A percentile compares a stretch with the other conserved stretches of the same genome.
Conservation (phyloP, 2,888 invertebrate genomes). For the Watsonalla cultraria region DNA sequence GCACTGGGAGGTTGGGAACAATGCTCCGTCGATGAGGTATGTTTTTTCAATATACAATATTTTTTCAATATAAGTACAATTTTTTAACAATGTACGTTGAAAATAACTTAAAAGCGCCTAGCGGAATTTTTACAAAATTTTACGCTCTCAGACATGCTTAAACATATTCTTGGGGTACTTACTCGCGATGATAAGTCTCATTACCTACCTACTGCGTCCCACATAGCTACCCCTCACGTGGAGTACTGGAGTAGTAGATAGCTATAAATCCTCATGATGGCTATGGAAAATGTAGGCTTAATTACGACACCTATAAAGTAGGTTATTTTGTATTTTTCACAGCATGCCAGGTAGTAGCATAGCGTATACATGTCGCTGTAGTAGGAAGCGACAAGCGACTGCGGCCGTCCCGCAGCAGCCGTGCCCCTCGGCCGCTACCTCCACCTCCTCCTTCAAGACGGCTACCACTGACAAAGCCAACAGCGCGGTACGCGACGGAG, state of each 20-base stretch:
- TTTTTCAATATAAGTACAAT: neutral
- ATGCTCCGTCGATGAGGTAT: constrained; percentile 22
- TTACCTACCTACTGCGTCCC: too few species aligned
- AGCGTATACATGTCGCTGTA: neutral
- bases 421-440: constrained; percentile 34
- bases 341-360: neutral
- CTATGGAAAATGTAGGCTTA: too few species aligned
- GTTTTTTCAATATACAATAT: constrained; percentile 1
- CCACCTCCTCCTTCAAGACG: constrained; percentile 46
- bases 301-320: too few species aligned
- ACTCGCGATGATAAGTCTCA: too few species aligned
- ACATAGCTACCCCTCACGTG: too few species aligned
- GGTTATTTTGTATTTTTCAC: neutral
- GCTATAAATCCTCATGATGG: too few species aligned
- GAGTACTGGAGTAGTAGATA: too few species aligned
- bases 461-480: constrained; percentile 35
- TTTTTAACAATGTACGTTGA: neutral
- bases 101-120: too few species aligned
- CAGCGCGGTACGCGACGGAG: constrained; percentile 28
- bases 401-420: neutral
- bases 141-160: too few species aligned
- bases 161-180: too few species aligned
- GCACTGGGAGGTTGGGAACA: constrained; percentile 21
- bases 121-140: too few species aligned
- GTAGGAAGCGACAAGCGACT: neutral